These are phyloP conservation scores for Halesus radiatus DNA, from an alignment of 1,140 invertebrate genomes.

Conservation along the genomic window DNA sequence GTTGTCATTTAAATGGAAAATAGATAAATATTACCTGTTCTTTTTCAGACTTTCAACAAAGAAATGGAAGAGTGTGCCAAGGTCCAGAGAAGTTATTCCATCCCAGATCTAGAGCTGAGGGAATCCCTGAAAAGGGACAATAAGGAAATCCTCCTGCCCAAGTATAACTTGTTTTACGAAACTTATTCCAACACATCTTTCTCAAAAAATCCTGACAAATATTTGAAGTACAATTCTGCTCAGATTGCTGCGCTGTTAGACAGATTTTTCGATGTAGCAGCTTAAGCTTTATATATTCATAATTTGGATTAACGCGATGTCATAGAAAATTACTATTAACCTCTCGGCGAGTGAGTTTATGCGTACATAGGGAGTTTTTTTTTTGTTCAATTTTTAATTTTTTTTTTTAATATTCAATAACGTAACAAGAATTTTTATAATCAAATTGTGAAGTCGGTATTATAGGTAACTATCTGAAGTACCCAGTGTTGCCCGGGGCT, in stretches of 20 bases:
- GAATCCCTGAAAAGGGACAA: slow-evolving; percentile 88
- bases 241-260: slow-evolving; percentile 85
- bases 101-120: slow-evolving; percentile 91
- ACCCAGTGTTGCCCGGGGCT: too few species aligned
- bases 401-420: too few species aligned
- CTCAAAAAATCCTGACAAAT: slow-evolving; percentile 95
- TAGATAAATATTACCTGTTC: background rate
- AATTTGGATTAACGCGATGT: background rate
- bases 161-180: slow-evolving; percentile 85
- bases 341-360: too few species aligned
- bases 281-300: slow-evolving; percentile 52
- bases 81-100: slow-evolving; percentile 91
- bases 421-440: too few species aligned
- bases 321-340: too few species aligned
- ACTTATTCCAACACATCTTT: slow-evolving; percentile 82
- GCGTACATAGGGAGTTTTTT: too few species aligned
- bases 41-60: slow-evolving; percentile 88
- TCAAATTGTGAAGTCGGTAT: too few species aligned
- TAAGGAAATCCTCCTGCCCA: slow-evolving; percentile 87
- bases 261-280: slow-evolving; percentile 88
- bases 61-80: slow-evolving; percentile 92
- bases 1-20: too few species aligned
- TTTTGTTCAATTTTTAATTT: too few species aligned
- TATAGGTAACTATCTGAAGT: too few species aligned
- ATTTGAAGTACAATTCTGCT: slow-evolving; percentile 91